Base-by-base conservation (phyloP, 2,797 vertebrate species). In the Balearica regulorum region DNA sequence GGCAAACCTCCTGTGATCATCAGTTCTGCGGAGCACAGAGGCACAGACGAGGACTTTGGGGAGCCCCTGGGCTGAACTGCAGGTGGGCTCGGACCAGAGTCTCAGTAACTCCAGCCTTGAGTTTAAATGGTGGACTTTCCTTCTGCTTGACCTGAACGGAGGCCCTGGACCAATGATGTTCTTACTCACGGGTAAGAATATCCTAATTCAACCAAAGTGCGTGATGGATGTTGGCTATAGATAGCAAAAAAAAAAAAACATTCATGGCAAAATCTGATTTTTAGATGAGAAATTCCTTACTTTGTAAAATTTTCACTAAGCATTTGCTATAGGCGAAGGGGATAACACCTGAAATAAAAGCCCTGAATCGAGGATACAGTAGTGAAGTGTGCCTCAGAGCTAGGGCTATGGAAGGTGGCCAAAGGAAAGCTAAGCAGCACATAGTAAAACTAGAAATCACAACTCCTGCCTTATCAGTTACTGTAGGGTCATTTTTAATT, bases 301-400 rank as follows among this genome's bases (percentile, higher is more conserved):
- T 19, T 18, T 1, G 8, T 46, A 46, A 35, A 37, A 10, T 15
- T 26, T 49, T 75, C 41, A 46, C 13, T 15, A 33, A 51, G 44
- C 1, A 1, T 16, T 69, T 69, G 55, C 17, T 22, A 35, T 15
- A 41, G 26, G 11, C 37, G 16, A 39, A 65, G 11, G 28, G 8
- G 15, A 24, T 39, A 60, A 33, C 13, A 41, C 26, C 43, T 46
- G 54, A 66, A 84, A 66, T 28, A 49, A 46, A 31, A 26, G 17
- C 65, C 17, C 20, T 13, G 60, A 15, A 22, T 7, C n/a, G 14
- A 26, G n/a, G 61, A 11, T 2, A 3, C 0, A 2, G 35, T 12
- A 28, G 18, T 9, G 19, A 49, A 48, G 37, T 12, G 8, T 22
- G 33, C 20, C 17, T n/a, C 1, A 1, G 65, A 49, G 54, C 26